Evolutionary conservation across 2,888 invertebrate species (phyloP).

Genomic region (Catocala sponsa): DNA sequence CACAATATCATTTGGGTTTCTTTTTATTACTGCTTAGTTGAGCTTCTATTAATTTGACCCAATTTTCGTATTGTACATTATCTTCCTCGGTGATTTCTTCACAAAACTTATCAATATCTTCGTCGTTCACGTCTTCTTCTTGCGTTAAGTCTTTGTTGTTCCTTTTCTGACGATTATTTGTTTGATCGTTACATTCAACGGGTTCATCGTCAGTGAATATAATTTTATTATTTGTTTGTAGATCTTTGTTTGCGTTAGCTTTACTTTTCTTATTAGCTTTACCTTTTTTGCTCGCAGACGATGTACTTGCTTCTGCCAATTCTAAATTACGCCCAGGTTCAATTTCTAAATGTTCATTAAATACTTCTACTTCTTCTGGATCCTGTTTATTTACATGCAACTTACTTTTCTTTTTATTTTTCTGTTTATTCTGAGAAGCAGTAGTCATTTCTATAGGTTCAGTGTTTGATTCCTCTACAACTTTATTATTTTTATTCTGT

Average conservation of each 20-base stretch:
- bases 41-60: conserved; percentile 79
- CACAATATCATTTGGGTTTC: conserved; percentile 44
- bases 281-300: conserved; percentile 8
- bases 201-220: conserved; percentile 54
- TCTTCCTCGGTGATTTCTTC: conserved; percentile 78
- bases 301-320: not conserved
- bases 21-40: conserved; percentile 71
- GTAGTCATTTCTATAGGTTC: no score
- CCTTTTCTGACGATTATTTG: conserved; percentile 16
- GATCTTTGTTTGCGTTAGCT: conserved; percentile 9
- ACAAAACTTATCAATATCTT: conserved; percentile 82
- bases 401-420: not conserved
- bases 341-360: not conserved
- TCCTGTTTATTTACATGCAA: not conserved
- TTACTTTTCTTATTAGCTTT: conserved; percentile 38
- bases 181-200: conserved; percentile 32
- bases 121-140: conserved; percentile 75
- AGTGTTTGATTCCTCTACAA: no score
- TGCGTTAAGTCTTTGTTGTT: conserved; percentile 47
- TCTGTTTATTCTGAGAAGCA: no score
- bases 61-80: conserved; percentile 77
- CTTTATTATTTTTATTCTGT: conserved; percentile 35
- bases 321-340: not conserved
- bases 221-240: conserved; percentile 48
- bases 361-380: not conserved